phyloP scores from a whole-genome alignment of 2,888 invertebrate species.

The Elmis aenea region DNA sequence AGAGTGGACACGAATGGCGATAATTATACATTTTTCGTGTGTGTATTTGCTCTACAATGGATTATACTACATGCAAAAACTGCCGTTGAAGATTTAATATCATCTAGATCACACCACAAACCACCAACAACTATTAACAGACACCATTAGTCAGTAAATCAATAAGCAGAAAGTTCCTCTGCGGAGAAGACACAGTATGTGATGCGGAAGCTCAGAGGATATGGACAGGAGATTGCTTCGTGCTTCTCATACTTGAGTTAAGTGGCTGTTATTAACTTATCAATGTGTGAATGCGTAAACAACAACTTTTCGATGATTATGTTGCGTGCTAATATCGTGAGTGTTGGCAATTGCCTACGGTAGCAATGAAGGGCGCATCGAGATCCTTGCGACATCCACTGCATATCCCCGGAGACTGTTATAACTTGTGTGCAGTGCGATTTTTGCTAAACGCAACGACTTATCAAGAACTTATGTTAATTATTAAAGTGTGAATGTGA shows the following conservation, averaged over 20 bases:
- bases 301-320: constrained; percentile 1
- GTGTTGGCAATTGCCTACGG: constrained; percentile 6
- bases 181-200: constrained; percentile 27
- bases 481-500: constrained; percentile 36
- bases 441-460: not conserved
- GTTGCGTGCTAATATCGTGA: constrained; percentile 13
- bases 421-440: constrained; percentile 8
- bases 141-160: constrained; percentile 13
- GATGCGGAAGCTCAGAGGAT: constrained; percentile 22
- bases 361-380: constrained; percentile 1
- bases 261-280: constrained; percentile 42
- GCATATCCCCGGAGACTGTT: constrained; percentile 10
- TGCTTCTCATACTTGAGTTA: constrained; percentile 28
- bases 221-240: constrained; percentile 17
- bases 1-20: constrained; percentile 27
- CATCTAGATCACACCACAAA: no score
- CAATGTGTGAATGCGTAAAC: constrained; percentile 29
- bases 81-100: no score
- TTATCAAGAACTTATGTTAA: constrained; percentile 1
- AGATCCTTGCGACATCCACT: constrained; percentile 1
- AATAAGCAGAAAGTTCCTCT: constrained; percentile 32
- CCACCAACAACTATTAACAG: constrained; percentile 8
- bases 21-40: no score
- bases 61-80: no score
- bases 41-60: no score